Evolutionary conservation across 2,888 invertebrate species (phyloP).

Genomic region (Thera britannica): DNA sequence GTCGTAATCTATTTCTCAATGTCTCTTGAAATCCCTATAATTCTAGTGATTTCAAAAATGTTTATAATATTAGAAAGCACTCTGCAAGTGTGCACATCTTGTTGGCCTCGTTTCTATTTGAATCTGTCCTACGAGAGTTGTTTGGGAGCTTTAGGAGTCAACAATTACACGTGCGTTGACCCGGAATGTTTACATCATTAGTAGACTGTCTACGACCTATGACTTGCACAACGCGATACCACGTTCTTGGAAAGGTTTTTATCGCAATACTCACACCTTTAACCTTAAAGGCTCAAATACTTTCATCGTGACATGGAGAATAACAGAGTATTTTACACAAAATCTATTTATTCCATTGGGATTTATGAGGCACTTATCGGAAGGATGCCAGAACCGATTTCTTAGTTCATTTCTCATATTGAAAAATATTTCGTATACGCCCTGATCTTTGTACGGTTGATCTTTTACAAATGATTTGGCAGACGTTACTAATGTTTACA

Average conservation of each 20-base stretch:
- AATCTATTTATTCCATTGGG: constrained; percentile 35
- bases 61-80: constrained; percentile 7
- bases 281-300: constrained; percentile 25
- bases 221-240: constrained; percentile 4
- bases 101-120: constrained; percentile 52
- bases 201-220: constrained; percentile 22
- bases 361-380: constrained; percentile 40
- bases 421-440: constrained; percentile 29
- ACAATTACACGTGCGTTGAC: constrained; percentile 69
- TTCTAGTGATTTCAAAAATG: constrained; percentile 33
- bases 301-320: constrained; percentile 28
- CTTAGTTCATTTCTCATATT: constrained; percentile 35
- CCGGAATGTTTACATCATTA: constrained; percentile 52
- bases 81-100: constrained; percentile 28
- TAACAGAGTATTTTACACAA: constrained; percentile 26
- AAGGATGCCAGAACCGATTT: constrained; percentile 33
- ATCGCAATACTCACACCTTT: constrained; percentile 31
- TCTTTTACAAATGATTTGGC: constrained; percentile 18
- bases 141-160: constrained; percentile 62
- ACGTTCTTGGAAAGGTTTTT: constrained; percentile 29
- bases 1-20: background rate
- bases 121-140: constrained; percentile 58
- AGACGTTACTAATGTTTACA: constrained; percentile 4
- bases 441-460: constrained; percentile 18
- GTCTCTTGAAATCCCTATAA: constrained; percentile 29